Base-by-base conservation (phyloP, 2,888 invertebrate species). In the Drosophila algonquin region DNA sequence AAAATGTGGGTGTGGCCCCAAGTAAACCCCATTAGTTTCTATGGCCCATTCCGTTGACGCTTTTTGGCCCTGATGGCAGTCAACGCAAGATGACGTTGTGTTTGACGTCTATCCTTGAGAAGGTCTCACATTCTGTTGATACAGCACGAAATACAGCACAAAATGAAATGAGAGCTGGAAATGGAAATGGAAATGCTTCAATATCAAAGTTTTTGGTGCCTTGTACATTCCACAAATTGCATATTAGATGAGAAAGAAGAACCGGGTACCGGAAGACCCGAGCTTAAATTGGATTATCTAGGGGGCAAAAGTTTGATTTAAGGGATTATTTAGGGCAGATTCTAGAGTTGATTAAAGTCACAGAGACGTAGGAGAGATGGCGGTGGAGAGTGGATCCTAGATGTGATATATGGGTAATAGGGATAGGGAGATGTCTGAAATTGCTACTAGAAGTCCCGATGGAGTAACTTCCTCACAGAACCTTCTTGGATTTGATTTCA, bases 41-140 rank as follows among this genome's bases (percentile, higher is more conserved):
- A 81, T 87, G 77, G 82, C 72, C 75, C 86, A 85, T 82, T 82
- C 79, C 57, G 73, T 77, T 82, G 88, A 84, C 81, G 85, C 75
- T 79, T 78, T 80, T 44, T 51, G 54, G 48, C 59, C 35, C 47
- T 62, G 40, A 56, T 64, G 54, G 68, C 64, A 87, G 70, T 70
- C 67, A 75, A 63, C 65, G 74, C 63, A 59, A 76, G 74, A 81
- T 84, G 87, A 79, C 71, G 81, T 78, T 65, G 56, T 46, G 46
- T 53, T 73, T 62, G 59, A 21, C 55, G 63, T 73, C 63, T 72
- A 64, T 73, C 50, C 53, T 73, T 72, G 73, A 59, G 73, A 63
- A 63, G 73, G 58, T 40, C 21, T 21, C 21, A 3, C 21, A 21
- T 40, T 63, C 63, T 63, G 63, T 72, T 72, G 67, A 69, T 69